Evolutionary conservation across 1,140 invertebrate genomes (phyloP).

Genomic region (Pachyrhynchus sulphureomaculatus): DNA sequence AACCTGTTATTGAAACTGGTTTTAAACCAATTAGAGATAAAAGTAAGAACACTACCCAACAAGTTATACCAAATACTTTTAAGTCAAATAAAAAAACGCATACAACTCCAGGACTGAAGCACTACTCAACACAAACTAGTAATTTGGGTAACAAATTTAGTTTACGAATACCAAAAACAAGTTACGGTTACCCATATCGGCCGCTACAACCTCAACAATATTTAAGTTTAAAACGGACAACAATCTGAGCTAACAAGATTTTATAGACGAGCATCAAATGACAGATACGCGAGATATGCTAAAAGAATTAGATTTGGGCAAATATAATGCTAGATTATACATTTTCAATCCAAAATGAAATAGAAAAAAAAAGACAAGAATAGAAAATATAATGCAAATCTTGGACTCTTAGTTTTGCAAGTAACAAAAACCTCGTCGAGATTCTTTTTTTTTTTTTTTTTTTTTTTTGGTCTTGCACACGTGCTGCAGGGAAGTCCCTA

Average conservation of each 20-base stretch:
- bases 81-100: slow-evolving; percentile 37
- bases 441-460: no score
- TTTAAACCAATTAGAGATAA: slow-evolving; percentile 36
- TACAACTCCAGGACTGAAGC: slow-evolving; percentile 39
- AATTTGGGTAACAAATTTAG: slow-evolving; percentile 1
- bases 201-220: background rate
- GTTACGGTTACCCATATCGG: background rate
- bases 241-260: slow-evolving; percentile 18
- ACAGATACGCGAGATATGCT: slow-evolving; percentile 28
- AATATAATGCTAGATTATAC: no score
- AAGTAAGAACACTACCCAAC: slow-evolving; percentile 20
- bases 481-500: no score
- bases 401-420: no score
- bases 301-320: slow-evolving; percentile 12
- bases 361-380: no score
- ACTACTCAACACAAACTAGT: slow-evolving; percentile 31
- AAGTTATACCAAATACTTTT: slow-evolving; percentile 32
- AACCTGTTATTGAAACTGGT: slow-evolving; percentile 34
- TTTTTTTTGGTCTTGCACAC: no score
- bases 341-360: no score
- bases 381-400: no score
- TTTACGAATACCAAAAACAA: slow-evolving; percentile 1
- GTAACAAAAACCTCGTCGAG: no score
- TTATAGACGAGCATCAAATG: slow-evolving; percentile 25
- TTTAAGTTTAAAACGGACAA: background rate